Conservation (phyloP, 2,113 vertebrate species). For the Oreocharis arfaki region DNA sequence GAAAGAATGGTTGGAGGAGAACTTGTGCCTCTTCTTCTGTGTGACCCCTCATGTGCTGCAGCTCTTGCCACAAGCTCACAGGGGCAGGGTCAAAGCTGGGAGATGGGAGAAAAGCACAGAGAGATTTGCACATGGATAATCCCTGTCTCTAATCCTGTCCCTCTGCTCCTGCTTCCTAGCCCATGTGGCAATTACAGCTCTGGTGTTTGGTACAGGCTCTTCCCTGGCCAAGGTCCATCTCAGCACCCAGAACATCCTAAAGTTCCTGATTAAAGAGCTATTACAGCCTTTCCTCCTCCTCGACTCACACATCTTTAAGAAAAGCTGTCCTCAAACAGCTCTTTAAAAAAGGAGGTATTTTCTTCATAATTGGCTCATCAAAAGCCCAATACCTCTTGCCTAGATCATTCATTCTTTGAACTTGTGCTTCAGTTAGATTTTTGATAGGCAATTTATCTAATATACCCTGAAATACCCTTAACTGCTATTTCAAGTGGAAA, state of each 20-base stretch:
- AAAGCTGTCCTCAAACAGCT: background rate
- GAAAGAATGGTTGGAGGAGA: background rate
- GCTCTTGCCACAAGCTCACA: background rate
- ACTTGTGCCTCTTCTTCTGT: background rate
- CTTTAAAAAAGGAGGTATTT: background rate
- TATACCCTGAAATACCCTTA: background rate
- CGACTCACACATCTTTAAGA: background rate
- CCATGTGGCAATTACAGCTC: fast-evolving
- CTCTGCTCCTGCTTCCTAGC: background rate
- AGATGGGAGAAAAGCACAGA: background rate
- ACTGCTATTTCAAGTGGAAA: background rate
- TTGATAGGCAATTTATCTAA: background rate
- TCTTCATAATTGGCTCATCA: background rate
- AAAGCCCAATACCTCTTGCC: background rate
- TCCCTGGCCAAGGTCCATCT: background rate
- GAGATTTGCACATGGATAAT: background rate
- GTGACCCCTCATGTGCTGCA: fast-evolving
- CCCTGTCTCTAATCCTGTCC: background rate
- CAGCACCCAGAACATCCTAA: background rate
- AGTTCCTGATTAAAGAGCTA: background rate
- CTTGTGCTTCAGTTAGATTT: background rate
- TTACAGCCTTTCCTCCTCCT: background rate
- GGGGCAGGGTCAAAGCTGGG: background rate
- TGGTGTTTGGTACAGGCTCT: background rate
- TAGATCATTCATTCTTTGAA: background rate